Evolutionary conservation across 2,113 vertebrate species (phyloP), one percentile per base, ranked within the genome.

Genomic region (Erinaceus europaeus): DNA sequence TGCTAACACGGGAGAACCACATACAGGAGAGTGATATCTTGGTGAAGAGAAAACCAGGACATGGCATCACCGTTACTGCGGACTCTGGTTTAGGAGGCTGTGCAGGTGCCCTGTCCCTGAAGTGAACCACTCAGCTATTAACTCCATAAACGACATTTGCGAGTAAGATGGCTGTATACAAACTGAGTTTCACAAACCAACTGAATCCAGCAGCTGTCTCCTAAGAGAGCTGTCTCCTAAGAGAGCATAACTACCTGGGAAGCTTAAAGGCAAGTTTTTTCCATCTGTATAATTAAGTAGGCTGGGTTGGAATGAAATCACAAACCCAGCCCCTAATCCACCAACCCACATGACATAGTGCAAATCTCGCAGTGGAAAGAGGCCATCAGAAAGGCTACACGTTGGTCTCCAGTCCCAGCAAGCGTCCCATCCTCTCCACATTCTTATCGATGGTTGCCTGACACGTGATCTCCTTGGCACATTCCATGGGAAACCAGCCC

Each of bases 381-480:
- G 46, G n/a, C 0, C 0, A 0, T 2, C 12, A 0, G 29, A 14
- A 55, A 27, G 57, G 17, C 97, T 98, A 99, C 71, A 99, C 99
- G 0, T 99, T 98, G 69, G 98, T 99, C 93, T 99, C 99, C 42
- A 99, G 95, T 4, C 98, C 98, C 27, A 99, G 98, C 71, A 99
- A 95, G 21, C 99, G 99, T 46, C 99, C 98, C 99, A 99, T 99
- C 62, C 99, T 96, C 94, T 99, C 98, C 98, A 99, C 97, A 89
- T 99, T 99, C 96, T 98, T 98, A 89, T 99, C 97, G 0, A 99
- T 98, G 0, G 98, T 98, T 62, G 98, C 98, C 61, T 97, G 97
- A 85, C 99, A 99, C 0, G 99, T 99, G 96, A 99, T 99, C 52
- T 97, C 97, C 93, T 97, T 96, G 32, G 98, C 98, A 18, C 99